Evolutionary conservation across 2,888 invertebrate genomes (phyloP).

Genomic region (Eupithecia abbreviata): DNA sequence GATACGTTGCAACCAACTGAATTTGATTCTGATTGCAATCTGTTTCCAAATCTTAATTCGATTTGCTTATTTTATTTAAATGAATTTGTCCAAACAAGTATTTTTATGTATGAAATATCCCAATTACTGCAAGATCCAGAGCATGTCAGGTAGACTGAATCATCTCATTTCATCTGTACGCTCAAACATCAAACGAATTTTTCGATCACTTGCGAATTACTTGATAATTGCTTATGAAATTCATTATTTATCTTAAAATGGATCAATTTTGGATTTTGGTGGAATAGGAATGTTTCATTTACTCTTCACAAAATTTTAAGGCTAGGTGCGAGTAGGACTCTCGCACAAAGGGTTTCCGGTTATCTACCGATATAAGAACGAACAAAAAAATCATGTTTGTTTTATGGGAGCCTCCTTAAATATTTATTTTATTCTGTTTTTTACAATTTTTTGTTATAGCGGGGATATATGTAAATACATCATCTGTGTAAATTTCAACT

Average conservation of each 20-base stretch:
- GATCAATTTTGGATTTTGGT: background rate
- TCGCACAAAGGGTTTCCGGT: no score
- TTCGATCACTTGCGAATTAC: background rate
- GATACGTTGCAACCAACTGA: background rate
- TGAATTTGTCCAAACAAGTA: background rate
- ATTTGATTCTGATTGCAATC: background rate
- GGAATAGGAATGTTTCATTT: background rate
- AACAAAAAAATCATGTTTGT: no score
- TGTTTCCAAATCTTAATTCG: background rate
- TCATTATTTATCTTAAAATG: background rate
- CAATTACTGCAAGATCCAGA: background rate
- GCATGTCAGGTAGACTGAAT: background rate
- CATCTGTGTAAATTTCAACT: no score
- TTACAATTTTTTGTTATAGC: no score
- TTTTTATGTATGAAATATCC: background rate
- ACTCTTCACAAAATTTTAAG: background rate
- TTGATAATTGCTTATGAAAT: background rate
- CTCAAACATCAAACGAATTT: background rate
- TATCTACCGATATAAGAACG: no score
- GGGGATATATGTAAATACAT: no score
- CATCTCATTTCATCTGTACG: background rate
- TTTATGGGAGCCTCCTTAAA: no score
- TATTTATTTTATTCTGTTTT: no score
- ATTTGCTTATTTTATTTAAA: background rate
- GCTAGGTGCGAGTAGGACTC: no score